Conservation (phyloP, 2,797 vertebrate genomes). For the Gymnoscopelus braueri region DNA sequence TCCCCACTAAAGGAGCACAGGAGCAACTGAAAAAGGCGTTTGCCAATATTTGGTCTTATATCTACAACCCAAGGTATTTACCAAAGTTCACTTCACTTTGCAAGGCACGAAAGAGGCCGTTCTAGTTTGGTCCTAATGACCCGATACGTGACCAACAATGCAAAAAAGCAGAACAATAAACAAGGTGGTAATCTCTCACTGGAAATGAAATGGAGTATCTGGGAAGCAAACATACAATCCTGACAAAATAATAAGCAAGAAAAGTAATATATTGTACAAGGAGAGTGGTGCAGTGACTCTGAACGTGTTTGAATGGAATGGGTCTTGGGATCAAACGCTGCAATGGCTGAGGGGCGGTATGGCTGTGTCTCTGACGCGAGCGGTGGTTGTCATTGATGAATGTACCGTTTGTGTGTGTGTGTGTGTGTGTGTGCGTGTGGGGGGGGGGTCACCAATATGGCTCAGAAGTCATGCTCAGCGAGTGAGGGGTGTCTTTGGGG, state of each 20-base stretch:
- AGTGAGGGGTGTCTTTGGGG: constrained; percentile 27
- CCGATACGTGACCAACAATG: constrained; percentile 7
- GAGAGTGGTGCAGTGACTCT: constrained; percentile 36
- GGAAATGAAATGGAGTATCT: constrained; percentile 3
- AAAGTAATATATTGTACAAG: background rate
- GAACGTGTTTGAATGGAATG: background rate
- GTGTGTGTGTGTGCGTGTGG: too few relatives aligned
- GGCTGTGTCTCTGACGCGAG: background rate
- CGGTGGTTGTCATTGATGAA: background rate
- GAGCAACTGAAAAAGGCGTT: constrained; percentile 31
- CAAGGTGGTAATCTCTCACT: background rate
- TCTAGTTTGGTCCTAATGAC: background rate
- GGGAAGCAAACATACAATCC: background rate
- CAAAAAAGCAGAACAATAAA: background rate
- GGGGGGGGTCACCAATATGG: too few relatives aligned
- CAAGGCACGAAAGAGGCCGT: too few relatives aligned
- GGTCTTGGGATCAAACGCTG: constrained; percentile 52
- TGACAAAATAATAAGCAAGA: background rate
- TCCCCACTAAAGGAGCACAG: background rate
- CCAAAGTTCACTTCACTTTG: too few relatives aligned
- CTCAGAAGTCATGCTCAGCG: background rate
- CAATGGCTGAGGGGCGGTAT: background rate
- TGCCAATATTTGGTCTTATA: too few relatives aligned
- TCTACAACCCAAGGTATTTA: too few relatives aligned
- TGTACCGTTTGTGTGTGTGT: too few relatives aligned